Evolutionary conservation across 2,888 invertebrate species (phyloP).

Genomic region (Diaprepes abbreviatus): DNA sequence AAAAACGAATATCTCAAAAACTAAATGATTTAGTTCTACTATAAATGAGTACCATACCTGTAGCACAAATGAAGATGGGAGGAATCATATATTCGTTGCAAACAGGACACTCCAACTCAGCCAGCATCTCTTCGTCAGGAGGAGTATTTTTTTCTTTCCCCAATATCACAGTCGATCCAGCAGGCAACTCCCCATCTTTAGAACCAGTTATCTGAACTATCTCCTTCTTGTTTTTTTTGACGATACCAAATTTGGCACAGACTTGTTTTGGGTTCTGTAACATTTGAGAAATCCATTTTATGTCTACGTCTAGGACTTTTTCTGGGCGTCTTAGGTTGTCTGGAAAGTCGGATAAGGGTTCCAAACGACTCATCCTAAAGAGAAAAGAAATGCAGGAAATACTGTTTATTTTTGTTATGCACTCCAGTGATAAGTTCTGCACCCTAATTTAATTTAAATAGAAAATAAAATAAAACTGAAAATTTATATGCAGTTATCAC

Average conservation of each 20-base stretch:
- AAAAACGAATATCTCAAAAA: too few species aligned
- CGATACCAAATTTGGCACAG: slow-evolving; percentile 51
- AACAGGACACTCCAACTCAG: slow-evolving; percentile 56
- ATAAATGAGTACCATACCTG: too few species aligned
- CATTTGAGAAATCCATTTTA: slow-evolving; percentile 48
- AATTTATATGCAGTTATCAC: too few species aligned
- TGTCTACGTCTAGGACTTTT: slow-evolving; percentile 49
- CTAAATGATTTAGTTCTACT: too few species aligned
- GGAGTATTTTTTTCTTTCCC: slow-evolving; percentile 17
- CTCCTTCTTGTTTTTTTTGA: slow-evolving; percentile 52
- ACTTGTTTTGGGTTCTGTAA: slow-evolving; percentile 38
- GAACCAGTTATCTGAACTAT: slow-evolving; percentile 49
- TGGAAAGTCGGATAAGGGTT: slow-evolving; percentile 43
- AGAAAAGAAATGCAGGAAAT: too few species aligned
- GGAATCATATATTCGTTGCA: slow-evolving; percentile 56
- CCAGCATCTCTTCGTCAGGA: slow-evolving; percentile 52
- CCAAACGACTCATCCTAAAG: slow-evolving; percentile 47
- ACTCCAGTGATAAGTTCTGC: too few species aligned
- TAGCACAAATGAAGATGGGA: slow-evolving; percentile 54
- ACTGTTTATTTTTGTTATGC: too few species aligned
- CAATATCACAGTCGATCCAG: not conserved
- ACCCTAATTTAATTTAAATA: too few species aligned
- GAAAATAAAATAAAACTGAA: too few species aligned
- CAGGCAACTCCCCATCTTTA: slow-evolving; percentile 25
- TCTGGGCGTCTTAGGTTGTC: slow-evolving; percentile 36